Percentiles rank a stretch among this genome's conserved stretches.
Evolutionary conservation across 2,888 invertebrate species (phyloP).

Genomic region (Eurytoma adleriae): DNA sequence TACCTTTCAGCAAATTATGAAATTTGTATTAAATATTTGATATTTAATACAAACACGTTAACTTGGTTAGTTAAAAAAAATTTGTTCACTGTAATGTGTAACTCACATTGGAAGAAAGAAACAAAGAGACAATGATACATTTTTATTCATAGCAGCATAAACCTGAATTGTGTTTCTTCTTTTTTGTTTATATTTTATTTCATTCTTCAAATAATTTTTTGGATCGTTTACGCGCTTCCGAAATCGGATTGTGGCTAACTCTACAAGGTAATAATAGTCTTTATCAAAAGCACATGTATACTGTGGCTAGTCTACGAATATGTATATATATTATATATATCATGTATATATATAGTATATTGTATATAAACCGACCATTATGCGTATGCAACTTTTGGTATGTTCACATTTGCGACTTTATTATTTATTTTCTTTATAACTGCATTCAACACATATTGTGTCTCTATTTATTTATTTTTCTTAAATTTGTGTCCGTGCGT

Average conservation of each 20-base stretch:
- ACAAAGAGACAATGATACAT: background rate
- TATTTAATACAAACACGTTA: background rate
- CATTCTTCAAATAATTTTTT: constrained; percentile 43
- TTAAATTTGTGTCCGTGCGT: constrained; percentile 24
- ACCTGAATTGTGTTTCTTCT: background rate
- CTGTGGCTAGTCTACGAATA: constrained; percentile 70
- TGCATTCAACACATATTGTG: constrained; percentile 26
- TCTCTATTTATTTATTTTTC: background rate
- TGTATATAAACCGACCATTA: constrained; percentile 63
- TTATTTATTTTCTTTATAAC: constrained; percentile 30
- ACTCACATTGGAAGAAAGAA: background rate
- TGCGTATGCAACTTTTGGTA: constrained; percentile 52
- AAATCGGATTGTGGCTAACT: constrained; percentile 63
- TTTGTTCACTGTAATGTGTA: background rate
- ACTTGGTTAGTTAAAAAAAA: background rate
- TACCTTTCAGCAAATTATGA: background rate
- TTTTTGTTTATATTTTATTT: constrained; percentile 25
- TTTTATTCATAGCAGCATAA: constrained; percentile 1
- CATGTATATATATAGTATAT: constrained; percentile 59
- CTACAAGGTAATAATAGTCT: constrained; percentile 70
- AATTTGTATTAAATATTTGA: constrained; percentile 13
- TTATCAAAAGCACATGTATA: constrained; percentile 75
- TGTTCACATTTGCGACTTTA: constrained; percentile 11
- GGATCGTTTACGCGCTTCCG: constrained; percentile 61
- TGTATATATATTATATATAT: constrained; percentile 64